Evolutionary conservation across 2,797 vertebrate species (phyloP), one percentile per base, ranked within the genome.

Genomic region (Poliocrania exsul): DNA sequence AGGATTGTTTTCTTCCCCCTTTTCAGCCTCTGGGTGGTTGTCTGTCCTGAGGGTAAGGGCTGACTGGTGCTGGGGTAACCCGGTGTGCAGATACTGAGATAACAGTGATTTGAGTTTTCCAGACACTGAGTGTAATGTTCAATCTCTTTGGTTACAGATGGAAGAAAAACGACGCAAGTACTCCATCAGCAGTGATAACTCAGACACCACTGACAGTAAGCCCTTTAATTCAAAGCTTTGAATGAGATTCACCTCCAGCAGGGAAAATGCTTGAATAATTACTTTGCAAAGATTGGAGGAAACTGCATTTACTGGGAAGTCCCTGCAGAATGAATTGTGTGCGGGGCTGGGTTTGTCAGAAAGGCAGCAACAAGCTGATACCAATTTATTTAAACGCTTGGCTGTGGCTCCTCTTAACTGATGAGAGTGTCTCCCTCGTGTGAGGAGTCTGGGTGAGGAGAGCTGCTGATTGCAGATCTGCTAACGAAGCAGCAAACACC

Each of bases 171-270:
- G 98, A 97, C 98, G 99, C 96, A 99, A 99, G 98, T 99, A 99
- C 97, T 99, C 99, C 96, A 98, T 99, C 96, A 99, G 99, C 98
- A 99, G 99, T 96, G 99, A 99, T 96, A 99, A 99, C 98, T 99
- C 99, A 6, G 99, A 99, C 98, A 99, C 99, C 98, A 99, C 99
- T 93, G 99, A 99, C 98, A 99, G 99, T 99, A 98, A 99, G 99
- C 89, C 95, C 92, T 95, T 97, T 95, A 80, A 91, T 93, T 82
- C 70, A 73, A 93, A 93, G 70, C 92, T 96, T 97, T 92, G 75
- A 88, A 88, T 5, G 33, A 92, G 95, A 96, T 93, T 96, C 89
- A 96, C 86, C 92, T 97, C 58, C 96, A 96, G 53, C 47, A n/a
- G 90, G 92, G 86, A 92, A 90, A 93, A 84, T 15, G 33, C 71